Conservation (phyloP, 2,113 vertebrate genomes). For the Papio anubis region DNA sequence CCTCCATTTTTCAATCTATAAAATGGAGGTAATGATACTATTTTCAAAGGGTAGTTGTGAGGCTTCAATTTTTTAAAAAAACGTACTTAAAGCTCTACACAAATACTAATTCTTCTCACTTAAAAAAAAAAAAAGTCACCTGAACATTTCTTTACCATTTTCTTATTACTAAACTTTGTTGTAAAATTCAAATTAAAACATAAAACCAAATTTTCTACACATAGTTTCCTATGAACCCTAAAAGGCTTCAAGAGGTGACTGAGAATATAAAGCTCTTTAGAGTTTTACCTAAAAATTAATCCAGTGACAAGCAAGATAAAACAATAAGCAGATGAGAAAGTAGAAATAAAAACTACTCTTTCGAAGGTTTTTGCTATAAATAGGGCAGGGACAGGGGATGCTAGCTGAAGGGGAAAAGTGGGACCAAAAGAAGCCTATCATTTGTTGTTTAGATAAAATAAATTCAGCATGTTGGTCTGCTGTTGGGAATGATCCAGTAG, state of each 20-base stretch:
- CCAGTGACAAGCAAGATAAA: neutral
- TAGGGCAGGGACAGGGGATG: neutral
- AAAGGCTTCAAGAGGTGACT: neutral
- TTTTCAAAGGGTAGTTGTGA: neutral
- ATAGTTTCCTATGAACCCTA: neutral
- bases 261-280: neutral
- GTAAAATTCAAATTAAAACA: neutral
- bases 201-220: neutral
- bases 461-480: neutral
- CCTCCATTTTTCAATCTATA: neutral
- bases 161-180: neutral
- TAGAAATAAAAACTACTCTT: neutral
- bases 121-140: neutral
- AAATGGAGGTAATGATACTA: neutral
- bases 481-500: neutral
- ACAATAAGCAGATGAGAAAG: neutral
- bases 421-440: neutral
- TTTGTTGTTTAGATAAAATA: neutral
- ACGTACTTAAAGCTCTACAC: neutral
- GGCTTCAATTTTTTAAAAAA: neutral
- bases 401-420: neutral
- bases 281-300: constrained; percentile 4
- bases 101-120: neutral
- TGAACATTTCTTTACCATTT: neutral
- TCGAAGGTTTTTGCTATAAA: neutral